These are phyloP conservation scores for Subanguina moxae DNA, from an alignment of 1,140 invertebrate genomes.

Conservation along the genomic window DNA sequence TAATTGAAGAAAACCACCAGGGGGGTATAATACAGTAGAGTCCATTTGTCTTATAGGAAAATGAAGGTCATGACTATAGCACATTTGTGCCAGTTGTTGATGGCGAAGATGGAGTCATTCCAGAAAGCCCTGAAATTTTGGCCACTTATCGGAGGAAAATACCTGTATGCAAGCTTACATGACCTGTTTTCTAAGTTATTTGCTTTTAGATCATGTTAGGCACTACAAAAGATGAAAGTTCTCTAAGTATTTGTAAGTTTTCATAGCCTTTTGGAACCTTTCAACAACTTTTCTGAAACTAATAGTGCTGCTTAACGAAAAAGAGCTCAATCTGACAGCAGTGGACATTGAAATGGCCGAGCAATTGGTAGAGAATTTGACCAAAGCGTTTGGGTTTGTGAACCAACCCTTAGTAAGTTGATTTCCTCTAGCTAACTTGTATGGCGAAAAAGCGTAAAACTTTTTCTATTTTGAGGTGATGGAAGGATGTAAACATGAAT, in stretches of 20 bases:
- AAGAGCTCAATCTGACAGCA: conserved; percentile 49
- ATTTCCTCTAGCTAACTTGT: too few species aligned
- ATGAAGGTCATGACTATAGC: conserved; percentile 46
- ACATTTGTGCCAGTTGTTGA: conserved; percentile 58
- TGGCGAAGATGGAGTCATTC: conserved; percentile 54
- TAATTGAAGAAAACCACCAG: background rate
- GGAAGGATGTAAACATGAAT: conserved; percentile 57
- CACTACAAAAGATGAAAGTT: conserved; percentile 55
- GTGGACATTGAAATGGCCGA: conserved; percentile 43
- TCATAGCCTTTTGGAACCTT: too few species aligned
- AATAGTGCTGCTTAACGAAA: conserved; percentile 57
- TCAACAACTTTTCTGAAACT: too few species aligned
- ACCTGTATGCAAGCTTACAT: conserved; percentile 20
- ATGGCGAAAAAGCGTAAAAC: too few species aligned
- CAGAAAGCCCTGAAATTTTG: conserved; percentile 52
- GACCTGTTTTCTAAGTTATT: background rate
- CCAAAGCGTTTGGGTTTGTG: conserved; percentile 46
- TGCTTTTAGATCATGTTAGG: conserved; percentile 26
- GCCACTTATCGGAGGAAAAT: conserved; percentile 47
- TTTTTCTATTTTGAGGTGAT: conserved; percentile 3
- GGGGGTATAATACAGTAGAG: too few species aligned
- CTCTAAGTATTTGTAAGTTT: conserved; percentile 48
- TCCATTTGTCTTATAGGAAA: background rate
- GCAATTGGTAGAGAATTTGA: conserved; percentile 51
- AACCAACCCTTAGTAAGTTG: conserved; percentile 50